These are phyloP conservation scores for Hypselothyrea guttata DNA, from an alignment of 2,888 invertebrate species.

Conservation along the genomic window DNA sequence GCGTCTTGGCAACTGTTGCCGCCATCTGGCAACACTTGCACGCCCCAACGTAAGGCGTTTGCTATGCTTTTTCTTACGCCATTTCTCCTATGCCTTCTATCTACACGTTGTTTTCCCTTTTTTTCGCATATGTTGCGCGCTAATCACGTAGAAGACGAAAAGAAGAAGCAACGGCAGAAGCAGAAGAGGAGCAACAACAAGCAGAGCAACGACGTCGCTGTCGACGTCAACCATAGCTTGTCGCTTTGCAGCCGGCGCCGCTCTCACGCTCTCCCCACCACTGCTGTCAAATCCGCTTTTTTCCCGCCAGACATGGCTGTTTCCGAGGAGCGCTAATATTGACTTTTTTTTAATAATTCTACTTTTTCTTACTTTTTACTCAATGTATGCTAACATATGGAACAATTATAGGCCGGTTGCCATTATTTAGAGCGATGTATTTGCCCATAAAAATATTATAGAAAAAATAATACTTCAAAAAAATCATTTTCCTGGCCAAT, in stretches of 20 bases:
- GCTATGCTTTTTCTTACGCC: conserved; percentile 5
- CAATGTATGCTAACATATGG: too few species aligned
- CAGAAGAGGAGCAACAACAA: conserved; percentile 20
- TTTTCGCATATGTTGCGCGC: conserved; percentile 47
- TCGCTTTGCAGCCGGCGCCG: conserved; percentile 48
- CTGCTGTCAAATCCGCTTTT: too few species aligned
- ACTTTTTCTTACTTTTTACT: too few species aligned
- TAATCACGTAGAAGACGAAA: conserved; percentile 38
- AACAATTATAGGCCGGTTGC: too few species aligned
- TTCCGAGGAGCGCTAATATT: too few species aligned
- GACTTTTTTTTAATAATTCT: too few species aligned
- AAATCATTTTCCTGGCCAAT: too few species aligned
- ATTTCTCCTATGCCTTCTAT: conserved; percentile 33
- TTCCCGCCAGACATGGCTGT: too few species aligned
- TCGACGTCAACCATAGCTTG: conserved; percentile 30
- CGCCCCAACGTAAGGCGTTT: conserved; percentile 3
- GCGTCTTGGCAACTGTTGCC: conserved; percentile 21
- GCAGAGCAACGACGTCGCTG: conserved; percentile 10
- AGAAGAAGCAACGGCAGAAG: conserved; percentile 25
- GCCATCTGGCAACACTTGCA: conserved; percentile 37
- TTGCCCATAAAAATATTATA: too few species aligned
- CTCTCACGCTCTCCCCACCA: conserved; percentile 1
- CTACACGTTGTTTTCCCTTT: conserved; percentile 20
- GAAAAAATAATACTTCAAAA: too few species aligned
- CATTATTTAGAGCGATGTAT: too few species aligned